Conservation (phyloP, 2,113 vertebrate genomes). For the Corvus cornix region DNA sequence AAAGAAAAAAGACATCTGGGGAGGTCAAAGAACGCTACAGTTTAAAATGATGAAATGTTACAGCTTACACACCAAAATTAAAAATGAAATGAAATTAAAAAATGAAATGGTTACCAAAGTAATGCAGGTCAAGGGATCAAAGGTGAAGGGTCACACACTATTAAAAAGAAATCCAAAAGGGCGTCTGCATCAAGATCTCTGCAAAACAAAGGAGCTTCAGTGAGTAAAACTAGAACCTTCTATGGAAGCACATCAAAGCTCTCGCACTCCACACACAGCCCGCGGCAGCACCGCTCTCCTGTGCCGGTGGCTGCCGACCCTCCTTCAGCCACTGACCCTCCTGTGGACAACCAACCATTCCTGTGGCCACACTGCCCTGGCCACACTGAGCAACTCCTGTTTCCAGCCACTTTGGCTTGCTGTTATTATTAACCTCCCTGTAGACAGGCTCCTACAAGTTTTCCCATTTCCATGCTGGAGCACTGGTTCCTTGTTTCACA, state of each 20-base stretch:
- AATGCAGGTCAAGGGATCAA: constrained; percentile 98
- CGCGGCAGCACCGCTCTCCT: not conserved
- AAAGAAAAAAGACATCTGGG: constrained; percentile 64
- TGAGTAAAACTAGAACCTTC: constrained; percentile 79
- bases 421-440: not conserved
- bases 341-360: not conserved
- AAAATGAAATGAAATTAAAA: constrained; percentile 89
- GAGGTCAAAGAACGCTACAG: constrained; percentile 71
- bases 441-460: not conserved
- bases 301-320: not conserved
- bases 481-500: not conserved
- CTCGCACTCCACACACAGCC: constrained; percentile 16
- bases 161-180: constrained; percentile 99
- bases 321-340: not conserved
- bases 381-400: not conserved
- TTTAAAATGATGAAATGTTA: constrained; percentile 81
- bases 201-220: constrained; percentile 97
- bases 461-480: not conserved
- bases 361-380: not conserved
- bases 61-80: constrained; percentile 83
- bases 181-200: constrained; percentile 94
- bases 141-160: constrained; percentile 97
- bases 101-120: constrained; percentile 99
- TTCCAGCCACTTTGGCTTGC: not conserved
- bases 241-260: constrained; percentile 50